phyloP scores from a whole-genome alignment of 2,888 invertebrate species.

The Amblyjoppa fuscipennis region DNA sequence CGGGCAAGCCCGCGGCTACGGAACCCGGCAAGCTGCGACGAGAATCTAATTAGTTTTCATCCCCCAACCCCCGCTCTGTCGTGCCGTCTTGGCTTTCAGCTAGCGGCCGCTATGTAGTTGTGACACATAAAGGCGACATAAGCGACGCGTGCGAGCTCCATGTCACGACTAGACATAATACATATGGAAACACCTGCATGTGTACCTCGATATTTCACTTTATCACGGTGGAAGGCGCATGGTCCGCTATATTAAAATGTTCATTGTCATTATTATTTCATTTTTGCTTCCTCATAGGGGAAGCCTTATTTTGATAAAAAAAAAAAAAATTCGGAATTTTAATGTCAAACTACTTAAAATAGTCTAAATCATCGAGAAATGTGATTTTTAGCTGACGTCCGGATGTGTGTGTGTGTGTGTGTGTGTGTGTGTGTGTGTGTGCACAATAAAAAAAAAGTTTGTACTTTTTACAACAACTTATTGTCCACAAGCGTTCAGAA shows the following conservation, averaged over 20 bases:
- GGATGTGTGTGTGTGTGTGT: too few species aligned
- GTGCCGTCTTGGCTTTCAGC: not conserved
- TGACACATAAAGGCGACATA: not conserved
- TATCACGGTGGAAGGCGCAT: not conserved
- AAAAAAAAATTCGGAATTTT: too few species aligned
- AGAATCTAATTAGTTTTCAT: slow-evolving; percentile 65
- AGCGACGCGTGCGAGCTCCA: slow-evolving; percentile 6
- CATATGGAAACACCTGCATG: not conserved
- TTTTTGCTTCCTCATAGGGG: not conserved
- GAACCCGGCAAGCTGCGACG: slow-evolving; percentile 5
- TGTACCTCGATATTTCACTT: not conserved
- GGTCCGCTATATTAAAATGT: not conserved
- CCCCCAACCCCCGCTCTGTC: not conserved
- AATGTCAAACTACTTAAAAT: too few species aligned
- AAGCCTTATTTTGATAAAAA: too few species aligned
- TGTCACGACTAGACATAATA: not conserved
- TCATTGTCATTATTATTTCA: not conserved
- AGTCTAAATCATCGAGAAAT: too few species aligned
- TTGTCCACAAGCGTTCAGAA: too few species aligned
- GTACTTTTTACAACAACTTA: too few species aligned
- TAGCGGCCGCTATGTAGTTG: not conserved
- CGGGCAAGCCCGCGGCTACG: not conserved
- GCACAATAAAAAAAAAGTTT: too few species aligned
- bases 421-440: too few species aligned
- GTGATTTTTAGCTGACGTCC: too few species aligned